These are phyloP conservation scores for Spheniscus humboldti DNA, from an alignment of 2,797 vertebrate genomes.

Conservation along the genomic window DNA sequence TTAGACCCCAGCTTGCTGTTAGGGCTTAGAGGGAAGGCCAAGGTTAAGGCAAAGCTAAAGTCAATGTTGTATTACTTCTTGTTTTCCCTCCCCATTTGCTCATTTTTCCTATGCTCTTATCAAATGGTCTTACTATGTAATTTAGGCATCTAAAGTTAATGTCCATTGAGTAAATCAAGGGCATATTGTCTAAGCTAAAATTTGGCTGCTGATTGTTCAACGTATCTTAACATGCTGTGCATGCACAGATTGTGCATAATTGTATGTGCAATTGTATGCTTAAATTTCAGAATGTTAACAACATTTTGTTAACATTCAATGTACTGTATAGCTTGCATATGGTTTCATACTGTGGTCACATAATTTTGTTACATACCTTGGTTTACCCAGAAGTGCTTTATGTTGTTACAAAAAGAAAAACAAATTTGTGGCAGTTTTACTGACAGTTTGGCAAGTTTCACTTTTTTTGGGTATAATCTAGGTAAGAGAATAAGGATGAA, in stretches of 20 bases:
- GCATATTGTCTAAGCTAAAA: not conserved
- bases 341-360: not conserved
- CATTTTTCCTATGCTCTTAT: not conserved
- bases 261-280: not conserved
- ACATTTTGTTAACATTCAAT: not conserved
- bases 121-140: not conserved
- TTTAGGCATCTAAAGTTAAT: not conserved
- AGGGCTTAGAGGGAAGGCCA: not conserved
- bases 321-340: not conserved
- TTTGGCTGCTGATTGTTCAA: not conserved
- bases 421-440: not conserved
- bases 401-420: not conserved
- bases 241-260: not conserved
- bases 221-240: fast-evolving
- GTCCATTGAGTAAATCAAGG: not conserved
- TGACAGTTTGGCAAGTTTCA: not conserved
- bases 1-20: not conserved
- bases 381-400: not conserved
- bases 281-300: not conserved
- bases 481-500: not conserved
- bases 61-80: not conserved
- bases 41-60: not conserved
- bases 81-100: not conserved
- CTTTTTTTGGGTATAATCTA: not conserved
- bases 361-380: not conserved